These are phyloP conservation scores for Crocallis elinguaria DNA, from an alignment of 2,888 invertebrate genomes.

Conservation along the genomic window DNA sequence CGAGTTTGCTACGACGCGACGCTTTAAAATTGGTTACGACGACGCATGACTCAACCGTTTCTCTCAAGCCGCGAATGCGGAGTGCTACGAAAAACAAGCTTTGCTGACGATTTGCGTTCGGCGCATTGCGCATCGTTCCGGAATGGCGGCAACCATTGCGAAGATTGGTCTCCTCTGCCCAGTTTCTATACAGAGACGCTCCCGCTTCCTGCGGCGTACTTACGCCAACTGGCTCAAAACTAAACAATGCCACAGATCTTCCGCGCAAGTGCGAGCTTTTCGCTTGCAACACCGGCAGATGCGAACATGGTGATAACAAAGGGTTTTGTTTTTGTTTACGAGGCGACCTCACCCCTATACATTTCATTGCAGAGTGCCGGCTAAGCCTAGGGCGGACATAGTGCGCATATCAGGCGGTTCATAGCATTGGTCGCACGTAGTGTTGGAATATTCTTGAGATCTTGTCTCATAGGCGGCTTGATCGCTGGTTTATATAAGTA, in stretches of 20 bases:
- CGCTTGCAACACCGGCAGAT: slow-evolving; percentile 2
- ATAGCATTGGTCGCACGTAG: background rate
- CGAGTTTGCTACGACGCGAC: slow-evolving; percentile 7
- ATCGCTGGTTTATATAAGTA: background rate
- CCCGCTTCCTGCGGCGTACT: slow-evolving; percentile 3
- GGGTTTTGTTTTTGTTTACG: slow-evolving; percentile 23
- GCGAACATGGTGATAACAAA: slow-evolving; percentile 9
- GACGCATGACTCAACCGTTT: slow-evolving; percentile 1
- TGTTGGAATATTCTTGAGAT: slow-evolving; percentile 1
- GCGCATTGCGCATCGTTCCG: slow-evolving; percentile 13
- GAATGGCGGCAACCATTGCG: slow-evolving; percentile 17
- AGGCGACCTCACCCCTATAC: slow-evolving; percentile 14
- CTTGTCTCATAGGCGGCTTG: background rate
- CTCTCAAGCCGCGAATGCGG: slow-evolving; percentile 2
- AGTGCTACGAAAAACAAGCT: slow-evolving; percentile 17
- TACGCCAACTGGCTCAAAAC: slow-evolving; percentile 6
- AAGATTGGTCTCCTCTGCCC: background rate
- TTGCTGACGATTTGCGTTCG: background rate
- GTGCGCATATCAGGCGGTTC: slow-evolving; percentile 15
- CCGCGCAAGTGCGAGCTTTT: slow-evolving; percentile 16
- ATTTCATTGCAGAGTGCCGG: slow-evolving; percentile 5
- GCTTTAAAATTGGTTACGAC: background rate
- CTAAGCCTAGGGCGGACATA: background rate
- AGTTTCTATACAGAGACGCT: background rate
- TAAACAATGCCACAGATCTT: background rate